Conservation (phyloP, 2,797 vertebrate genomes). For the Euphonia xanthogaster region DNA sequence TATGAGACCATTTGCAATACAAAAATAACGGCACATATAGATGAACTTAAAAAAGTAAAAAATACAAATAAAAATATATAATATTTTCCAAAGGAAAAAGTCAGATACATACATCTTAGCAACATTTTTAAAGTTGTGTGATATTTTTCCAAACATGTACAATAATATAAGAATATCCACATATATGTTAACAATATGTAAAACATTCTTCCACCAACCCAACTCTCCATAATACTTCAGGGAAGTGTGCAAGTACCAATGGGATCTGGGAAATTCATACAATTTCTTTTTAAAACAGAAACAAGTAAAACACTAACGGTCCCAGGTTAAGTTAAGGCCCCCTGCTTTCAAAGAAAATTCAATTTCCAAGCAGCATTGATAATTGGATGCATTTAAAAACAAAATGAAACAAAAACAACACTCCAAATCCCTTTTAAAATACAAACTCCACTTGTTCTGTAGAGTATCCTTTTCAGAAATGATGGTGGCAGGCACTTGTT, state of each 20-base stretch:
- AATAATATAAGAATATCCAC: constrained; percentile 77
- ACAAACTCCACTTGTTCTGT: neutral
- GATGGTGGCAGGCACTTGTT: constrained; percentile 43
- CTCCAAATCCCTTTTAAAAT: constrained; percentile 9
- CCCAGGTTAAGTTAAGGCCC: constrained; percentile 63
- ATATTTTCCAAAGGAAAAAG: constrained; percentile 80
- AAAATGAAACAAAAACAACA: constrained; percentile 29
- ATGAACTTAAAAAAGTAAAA: constrained; percentile 79
- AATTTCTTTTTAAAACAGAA: constrained; percentile 56
- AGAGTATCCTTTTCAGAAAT: constrained; percentile 15
- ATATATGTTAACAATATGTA: constrained; percentile 70
- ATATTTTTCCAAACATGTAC: constrained; percentile 77
- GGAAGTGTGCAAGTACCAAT: constrained; percentile 63
- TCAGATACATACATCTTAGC: constrained; percentile 81
- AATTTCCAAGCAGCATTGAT: constrained; percentile 53
- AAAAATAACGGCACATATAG: constrained; percentile 78
- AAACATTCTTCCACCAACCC: constrained; percentile 69
- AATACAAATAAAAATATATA: constrained; percentile 82
- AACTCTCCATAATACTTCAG: constrained; percentile 60
- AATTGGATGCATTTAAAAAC: constrained; percentile 28
- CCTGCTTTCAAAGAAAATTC: constrained; percentile 54
- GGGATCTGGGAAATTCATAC: constrained; percentile 58
- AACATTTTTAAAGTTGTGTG: constrained; percentile 72
- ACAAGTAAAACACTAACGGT: constrained; percentile 57
- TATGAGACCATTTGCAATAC: constrained; percentile 67